Conservation (phyloP, 2,113 vertebrate genomes). For the Chlorocebus sabaeus region DNA sequence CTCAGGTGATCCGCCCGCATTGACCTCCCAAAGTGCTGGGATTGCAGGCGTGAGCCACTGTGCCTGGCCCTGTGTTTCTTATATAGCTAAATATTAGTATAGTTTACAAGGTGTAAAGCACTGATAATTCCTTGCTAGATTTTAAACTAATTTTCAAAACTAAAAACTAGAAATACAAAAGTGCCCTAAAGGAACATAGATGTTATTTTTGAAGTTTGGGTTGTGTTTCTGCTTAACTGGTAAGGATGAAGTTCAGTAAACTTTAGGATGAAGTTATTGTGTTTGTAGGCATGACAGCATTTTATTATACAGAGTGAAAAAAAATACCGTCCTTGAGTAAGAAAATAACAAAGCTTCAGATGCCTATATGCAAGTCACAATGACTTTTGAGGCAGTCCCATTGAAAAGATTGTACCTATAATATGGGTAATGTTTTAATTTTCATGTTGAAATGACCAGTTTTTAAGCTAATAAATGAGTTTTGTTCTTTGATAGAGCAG, state of each 20-base stretch:
- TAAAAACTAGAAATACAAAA: not conserved
- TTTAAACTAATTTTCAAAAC: conserved; percentile 13
- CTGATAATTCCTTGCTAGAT: not conserved
- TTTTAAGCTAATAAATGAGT: not conserved
- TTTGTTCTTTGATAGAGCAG: not conserved
- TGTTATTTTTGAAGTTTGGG: conserved; percentile 19
- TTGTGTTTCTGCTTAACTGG: not conserved
- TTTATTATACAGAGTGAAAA: not conserved
- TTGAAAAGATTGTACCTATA: not conserved
- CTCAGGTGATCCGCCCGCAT: too few species aligned
- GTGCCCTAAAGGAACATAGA: not conserved
- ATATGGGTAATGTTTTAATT: conserved; percentile 12
- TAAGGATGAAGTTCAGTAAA: not conserved
- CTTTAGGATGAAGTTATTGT: conserved; percentile 9
- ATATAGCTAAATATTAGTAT: not conserved
- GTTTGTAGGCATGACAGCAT: not conserved
- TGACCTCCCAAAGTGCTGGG: too few species aligned
- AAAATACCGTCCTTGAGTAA: conserved; percentile 1
- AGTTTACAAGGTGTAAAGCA: not conserved
- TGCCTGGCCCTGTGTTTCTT: not conserved
- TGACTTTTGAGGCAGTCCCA: not conserved
- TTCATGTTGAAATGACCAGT: not conserved
- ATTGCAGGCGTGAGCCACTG: too few species aligned
- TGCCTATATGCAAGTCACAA: not conserved
- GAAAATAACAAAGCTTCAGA: conserved; percentile 13